Conservation (phyloP, 2,113 vertebrate genomes). For the Zosterops pallidus region DNA sequence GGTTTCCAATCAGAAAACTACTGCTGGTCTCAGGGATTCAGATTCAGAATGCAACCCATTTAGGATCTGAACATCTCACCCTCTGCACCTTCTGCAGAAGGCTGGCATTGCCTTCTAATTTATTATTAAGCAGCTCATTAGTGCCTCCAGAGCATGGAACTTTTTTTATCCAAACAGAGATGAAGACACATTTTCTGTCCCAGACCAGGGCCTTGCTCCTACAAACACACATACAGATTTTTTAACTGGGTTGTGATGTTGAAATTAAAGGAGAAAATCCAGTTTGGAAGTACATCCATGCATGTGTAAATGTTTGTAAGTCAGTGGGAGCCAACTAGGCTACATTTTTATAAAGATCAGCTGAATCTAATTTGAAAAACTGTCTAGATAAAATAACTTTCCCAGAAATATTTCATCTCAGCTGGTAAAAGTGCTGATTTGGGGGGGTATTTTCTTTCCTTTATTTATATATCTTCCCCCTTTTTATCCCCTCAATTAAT, state of each 20-base stretch:
- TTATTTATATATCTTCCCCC: not conserved
- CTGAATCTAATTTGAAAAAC: not conserved
- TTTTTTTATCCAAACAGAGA: not conserved
- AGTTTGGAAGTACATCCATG: not conserved
- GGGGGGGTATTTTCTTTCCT: not conserved
- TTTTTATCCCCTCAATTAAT: conserved; percentile 2
- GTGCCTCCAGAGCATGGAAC: not conserved
- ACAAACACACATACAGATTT: not conserved
- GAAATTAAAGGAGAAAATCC: not conserved
- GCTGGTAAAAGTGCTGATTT: conserved; percentile 20
- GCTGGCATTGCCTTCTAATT: not conserved
- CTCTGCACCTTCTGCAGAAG: not conserved
- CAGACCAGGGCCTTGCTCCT: not conserved
- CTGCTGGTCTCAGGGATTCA: not conserved
- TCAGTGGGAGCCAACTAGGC: not conserved
- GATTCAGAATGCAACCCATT: not conserved
- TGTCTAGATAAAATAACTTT: not conserved
- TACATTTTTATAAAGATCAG: not conserved
- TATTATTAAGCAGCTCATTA: not conserved
- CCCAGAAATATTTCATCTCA: conserved; percentile 7
- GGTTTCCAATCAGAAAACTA: not conserved
- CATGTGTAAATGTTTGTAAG: not conserved
- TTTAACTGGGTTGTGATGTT: not conserved
- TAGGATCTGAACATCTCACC: not conserved
- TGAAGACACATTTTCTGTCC: not conserved